These are phyloP conservation scores for Diadumene lineata DNA, from an alignment of 92 coral and sea anemone species.

Conservation along the genomic window DNA sequence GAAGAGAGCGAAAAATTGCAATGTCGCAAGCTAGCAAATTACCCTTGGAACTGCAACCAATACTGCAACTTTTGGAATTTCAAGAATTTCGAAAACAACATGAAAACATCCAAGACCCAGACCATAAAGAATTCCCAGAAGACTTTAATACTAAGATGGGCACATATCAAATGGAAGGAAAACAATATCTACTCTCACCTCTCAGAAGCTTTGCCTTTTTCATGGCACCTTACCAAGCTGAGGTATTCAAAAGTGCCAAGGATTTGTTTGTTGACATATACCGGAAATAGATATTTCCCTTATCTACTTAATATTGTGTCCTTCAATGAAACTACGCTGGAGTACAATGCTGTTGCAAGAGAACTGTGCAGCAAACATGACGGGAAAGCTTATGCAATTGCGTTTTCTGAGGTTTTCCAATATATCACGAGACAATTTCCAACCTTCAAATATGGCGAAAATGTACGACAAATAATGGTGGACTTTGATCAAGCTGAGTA, in stretches of 20 bases:
- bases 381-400: slow-evolving; percentile 46
- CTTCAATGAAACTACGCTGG: slow-evolving; percentile 22
- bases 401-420: slow-evolving; percentile 39
- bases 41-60: slow-evolving; percentile 19
- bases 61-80: slow-evolving; percentile 40
- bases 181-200: slow-evolving; percentile 47
- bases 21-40: neutral
- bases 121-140: slow-evolving; percentile 36
- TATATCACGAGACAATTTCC: slow-evolving; percentile 32
- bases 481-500: slow-evolving; percentile 55
- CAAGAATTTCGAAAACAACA: slow-evolving; percentile 26
- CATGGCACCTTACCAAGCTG: slow-evolving; percentile 41
- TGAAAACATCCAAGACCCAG: slow-evolving; percentile 36
- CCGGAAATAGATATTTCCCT: slow-evolving; percentile 28
- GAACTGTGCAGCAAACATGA: slow-evolving; percentile 48
- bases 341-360: slow-evolving; percentile 35
- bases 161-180: slow-evolving; percentile 48
- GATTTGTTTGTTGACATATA: slow-evolving; percentile 38
- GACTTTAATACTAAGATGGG: slow-evolving; percentile 39
- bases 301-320: slow-evolving; percentile 42
- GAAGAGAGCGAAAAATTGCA: slow-evolving; percentile 20
- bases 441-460: slow-evolving; percentile 25
- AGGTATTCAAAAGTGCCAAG: slow-evolving; percentile 15
- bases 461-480: slow-evolving; percentile 49
- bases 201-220: slow-evolving; percentile 46